A percentile compares a stretch with the other conserved stretches of the same genome.
Evolutionary conservation across 37 sponge, comb jelly and placozoan species (phyloP).

Genomic region (Crambe crambe): DNA sequence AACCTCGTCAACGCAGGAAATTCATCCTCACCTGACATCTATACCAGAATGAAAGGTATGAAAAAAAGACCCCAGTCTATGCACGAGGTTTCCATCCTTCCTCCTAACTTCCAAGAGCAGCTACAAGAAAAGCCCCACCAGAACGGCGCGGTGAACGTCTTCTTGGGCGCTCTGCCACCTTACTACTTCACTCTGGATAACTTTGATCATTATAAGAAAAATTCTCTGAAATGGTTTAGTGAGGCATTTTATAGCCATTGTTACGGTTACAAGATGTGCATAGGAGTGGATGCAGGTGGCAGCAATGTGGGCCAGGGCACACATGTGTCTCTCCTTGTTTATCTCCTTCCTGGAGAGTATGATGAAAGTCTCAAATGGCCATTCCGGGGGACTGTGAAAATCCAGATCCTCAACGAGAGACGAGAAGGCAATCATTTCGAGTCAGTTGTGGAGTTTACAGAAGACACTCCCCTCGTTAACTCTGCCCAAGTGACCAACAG

Average conservation of each 20-base stretch:
- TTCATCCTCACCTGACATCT: slow-evolving; percentile 10
- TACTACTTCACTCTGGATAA: slow-evolving; percentile 38
- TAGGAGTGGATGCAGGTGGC: slow-evolving; percentile 28
- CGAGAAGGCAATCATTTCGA: slow-evolving; percentile 12
- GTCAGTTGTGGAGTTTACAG: slow-evolving; percentile 9
- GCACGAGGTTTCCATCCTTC: slow-evolving; percentile 11
- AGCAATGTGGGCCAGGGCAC: slow-evolving; percentile 25
- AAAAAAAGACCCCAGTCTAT: slow-evolving; percentile 23
- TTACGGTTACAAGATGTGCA: slow-evolving; percentile 39
- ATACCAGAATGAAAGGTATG: slow-evolving; percentile 20
- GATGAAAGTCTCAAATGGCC: slow-evolving; percentile 48
- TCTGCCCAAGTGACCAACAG: slow-evolving; percentile 14
- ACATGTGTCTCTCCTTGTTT: slow-evolving; percentile 24
- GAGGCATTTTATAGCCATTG: slow-evolving; percentile 31
- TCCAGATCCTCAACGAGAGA: slow-evolving; percentile 32
- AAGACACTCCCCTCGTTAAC: slow-evolving; percentile 23
- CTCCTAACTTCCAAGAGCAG: slow-evolving; percentile 4
- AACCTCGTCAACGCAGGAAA: neutral
- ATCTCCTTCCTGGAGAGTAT: slow-evolving; percentile 36
- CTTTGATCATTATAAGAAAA: slow-evolving; percentile 17
- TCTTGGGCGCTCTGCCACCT: slow-evolving; percentile 6
- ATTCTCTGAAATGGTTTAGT: slow-evolving; percentile 36
- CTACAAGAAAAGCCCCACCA: neutral
- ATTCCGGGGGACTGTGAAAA: slow-evolving; percentile 4
- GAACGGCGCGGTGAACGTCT: neutral